Evolutionary conservation across 1,140 invertebrate species (phyloP), one percentile per base, ranked within the genome.

Genomic region (Cotesia glomerata): DNA sequence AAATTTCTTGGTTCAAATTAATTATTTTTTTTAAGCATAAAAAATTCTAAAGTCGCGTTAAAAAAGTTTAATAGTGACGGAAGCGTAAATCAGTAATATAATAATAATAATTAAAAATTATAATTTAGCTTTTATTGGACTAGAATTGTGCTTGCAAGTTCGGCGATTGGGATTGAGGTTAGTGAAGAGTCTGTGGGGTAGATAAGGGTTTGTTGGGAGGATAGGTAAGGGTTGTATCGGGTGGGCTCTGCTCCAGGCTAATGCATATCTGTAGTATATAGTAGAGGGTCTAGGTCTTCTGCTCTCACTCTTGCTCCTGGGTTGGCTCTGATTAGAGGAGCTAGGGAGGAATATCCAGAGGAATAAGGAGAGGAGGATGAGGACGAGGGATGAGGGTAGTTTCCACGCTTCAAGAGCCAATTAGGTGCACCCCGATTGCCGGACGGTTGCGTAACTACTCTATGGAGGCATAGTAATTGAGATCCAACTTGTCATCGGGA

Each of bases 321-420:
- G 26, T 3, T 26, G 26, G 26, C 26, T 26, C n/a, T n/a, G n/a
- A n/a, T n/a, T n/a, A 3, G 26, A 26, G 26, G 1, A 26, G 26
- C 26, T 1, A 26, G 26, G 26, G 26, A 26, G 26, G 26, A 26
- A 26, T 26, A 26, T 26, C n/a, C n/a, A 26, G 26, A 26, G 26
- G 26, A 26, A 26, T 26, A 26, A 26, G 26, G 3, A 3, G 26
- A 26, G 26, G 26, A 26, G 26, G 26, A 26, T 26, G 26, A 26
- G 26, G 26, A 26, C 26, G 26, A 26, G 26, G 26, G 26, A 26
- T 26, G 26, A 26, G 26, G 26, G 26, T 26, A 26, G 66, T 68
- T 59, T 58, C n/a, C n/a, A 71, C 69, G 69, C 61, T 71, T 51
- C 61, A 62, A 71, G 61, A 54, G 34, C 59, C 69, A 71, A 63